Conservation (phyloP, 1,140 invertebrate species). For the Monochamus saltuarius region DNA sequence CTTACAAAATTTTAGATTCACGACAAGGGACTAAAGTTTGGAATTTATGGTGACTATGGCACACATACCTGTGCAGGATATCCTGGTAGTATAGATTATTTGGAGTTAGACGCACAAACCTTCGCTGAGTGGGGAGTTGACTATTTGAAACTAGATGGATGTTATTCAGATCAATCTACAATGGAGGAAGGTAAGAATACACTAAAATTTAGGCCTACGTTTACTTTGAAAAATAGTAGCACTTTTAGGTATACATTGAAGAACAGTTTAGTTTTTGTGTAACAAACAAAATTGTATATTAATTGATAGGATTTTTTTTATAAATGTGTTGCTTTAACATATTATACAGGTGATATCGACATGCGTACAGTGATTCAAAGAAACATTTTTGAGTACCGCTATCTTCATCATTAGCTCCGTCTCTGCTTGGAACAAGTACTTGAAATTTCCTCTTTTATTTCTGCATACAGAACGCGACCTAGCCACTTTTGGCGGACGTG, state of each 20-base stretch:
- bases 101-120: constrained; percentile 76
- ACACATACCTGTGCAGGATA: constrained; percentile 81
- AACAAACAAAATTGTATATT: no score
- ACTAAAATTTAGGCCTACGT: background rate
- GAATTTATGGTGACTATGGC: constrained; percentile 87
- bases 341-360: no score
- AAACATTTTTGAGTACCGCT: no score
- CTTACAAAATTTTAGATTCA: constrained; percentile 79
- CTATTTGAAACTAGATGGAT: constrained; percentile 88
- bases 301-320: background rate
- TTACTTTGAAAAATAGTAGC: no score
- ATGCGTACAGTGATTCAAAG: no score
- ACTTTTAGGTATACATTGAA: no score
- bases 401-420: no score
- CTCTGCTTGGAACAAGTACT: no score
- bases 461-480: no score
- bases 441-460: no score
- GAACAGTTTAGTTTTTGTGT: no score
- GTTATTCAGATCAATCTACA: constrained; percentile 65
- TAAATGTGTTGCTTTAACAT: constrained; percentile 2
- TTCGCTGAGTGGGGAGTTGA: constrained; percentile 89
- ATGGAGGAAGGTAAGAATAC: constrained; percentile 56
- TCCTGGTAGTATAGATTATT: constrained; percentile 75
- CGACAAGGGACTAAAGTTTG: constrained; percentile 77
- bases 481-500: no score